Evolutionary conservation across 2,888 invertebrate species (phyloP), one percentile per base, ranked within the genome.

Genomic region (Cataglyphis cursor): DNA sequence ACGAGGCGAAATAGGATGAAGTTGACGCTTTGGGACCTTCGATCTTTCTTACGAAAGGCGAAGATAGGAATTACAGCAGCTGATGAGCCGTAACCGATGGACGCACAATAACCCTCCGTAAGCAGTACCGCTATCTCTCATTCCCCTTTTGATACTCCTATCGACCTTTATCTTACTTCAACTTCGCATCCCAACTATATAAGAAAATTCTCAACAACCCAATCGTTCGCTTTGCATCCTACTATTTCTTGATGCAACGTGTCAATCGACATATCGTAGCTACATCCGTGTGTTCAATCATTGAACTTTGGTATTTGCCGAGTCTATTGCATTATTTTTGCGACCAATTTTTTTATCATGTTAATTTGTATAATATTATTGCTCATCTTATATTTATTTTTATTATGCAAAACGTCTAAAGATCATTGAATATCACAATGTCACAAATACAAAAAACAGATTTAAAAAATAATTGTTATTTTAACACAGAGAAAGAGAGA

Each of bases 71-170:
- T 88, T 92, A 87, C 91, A 87, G 89, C 92, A 91, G 88, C 92
- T 93, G 94, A 94, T 92, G 93, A 93, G 93, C 93, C 93, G 92
- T 93, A 92, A 92, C 94, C 93, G 92, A 94, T 93, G 88, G 89
- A 89, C 90, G 88, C 87, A 93, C 94, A 94, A 94, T 93, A 93
- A 94, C 91, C 92, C 90, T 93, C 91, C 90, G 92, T 91, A 92
- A 92, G 90, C 91, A 89, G 93, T 93, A 94, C 93, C 93, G 93
- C 92, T 94, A 93, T 91, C 89, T 92, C 86, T 90, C 90, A 89
- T 91, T 91, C 90, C 90, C 85, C 88, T 82, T 88, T 85, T 88
- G 89, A 88, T 91, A 89, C 84, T 76, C 48, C 85, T 83, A 75
- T 78, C 89, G 88, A 91, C 84, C 88, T 90, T 90, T 91, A 92